These are phyloP conservation scores for Polyommatus icarus DNA, from an alignment of 2,888 invertebrate genomes.

Conservation along the genomic window DNA sequence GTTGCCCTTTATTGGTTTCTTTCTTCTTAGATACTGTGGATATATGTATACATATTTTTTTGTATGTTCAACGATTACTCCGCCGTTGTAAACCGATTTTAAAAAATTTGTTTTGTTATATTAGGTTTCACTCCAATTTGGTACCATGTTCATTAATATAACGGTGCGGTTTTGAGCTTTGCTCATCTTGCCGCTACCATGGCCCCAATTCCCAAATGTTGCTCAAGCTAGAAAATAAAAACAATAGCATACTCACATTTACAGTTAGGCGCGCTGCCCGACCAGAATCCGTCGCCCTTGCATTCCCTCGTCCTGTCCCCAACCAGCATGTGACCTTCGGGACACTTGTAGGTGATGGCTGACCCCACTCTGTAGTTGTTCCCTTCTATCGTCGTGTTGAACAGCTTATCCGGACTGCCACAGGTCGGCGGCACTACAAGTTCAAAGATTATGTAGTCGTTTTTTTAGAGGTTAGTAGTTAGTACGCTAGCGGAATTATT, in stretches of 20 bases:
- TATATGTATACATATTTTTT: too few relatives aligned
- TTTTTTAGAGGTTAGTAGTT: background rate
- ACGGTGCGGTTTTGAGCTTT: too few relatives aligned
- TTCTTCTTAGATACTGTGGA: too few relatives aligned
- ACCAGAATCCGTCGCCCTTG: constrained; percentile 90
- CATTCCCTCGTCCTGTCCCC: constrained; percentile 86
- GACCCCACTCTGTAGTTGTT: constrained; percentile 85
- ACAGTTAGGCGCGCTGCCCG: constrained; percentile 89
- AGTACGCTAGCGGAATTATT: background rate
- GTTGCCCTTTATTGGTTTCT: too few relatives aligned
- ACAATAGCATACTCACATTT: constrained; percentile 84
- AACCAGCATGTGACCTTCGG: constrained; percentile 89
- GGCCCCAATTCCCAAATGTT: too few relatives aligned
- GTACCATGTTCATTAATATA: too few relatives aligned
- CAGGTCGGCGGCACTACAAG: constrained; percentile 88
- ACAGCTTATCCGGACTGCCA: constrained; percentile 91
- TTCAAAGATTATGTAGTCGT: constrained; percentile 37
- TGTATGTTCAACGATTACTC: too few relatives aligned
- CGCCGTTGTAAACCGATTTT: too few relatives aligned
- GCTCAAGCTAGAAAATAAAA: too few relatives aligned
- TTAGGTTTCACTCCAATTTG: too few relatives aligned
- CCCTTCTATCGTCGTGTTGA: constrained; percentile 90
- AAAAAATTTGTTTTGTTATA: too few relatives aligned
- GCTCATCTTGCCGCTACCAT: too few relatives aligned
- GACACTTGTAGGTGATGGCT: constrained; percentile 87